phyloP scores from a whole-genome alignment of 2,113 vertebrate genomes.

The Phainopepla nitens region DNA sequence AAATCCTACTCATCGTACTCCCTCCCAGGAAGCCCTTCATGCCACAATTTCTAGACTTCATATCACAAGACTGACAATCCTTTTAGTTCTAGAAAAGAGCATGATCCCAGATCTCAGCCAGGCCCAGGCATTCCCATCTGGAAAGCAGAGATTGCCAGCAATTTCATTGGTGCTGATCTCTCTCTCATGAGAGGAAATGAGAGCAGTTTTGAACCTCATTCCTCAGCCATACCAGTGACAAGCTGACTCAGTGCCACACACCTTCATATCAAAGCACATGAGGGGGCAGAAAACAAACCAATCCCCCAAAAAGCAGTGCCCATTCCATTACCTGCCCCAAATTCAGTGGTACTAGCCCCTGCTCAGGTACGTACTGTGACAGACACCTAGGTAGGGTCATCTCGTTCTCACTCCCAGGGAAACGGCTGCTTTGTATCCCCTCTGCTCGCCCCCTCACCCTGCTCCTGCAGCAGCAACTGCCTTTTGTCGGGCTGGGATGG shows the following conservation, averaged over 20 bases:
- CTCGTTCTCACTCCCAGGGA: not conserved
- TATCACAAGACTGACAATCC: not conserved
- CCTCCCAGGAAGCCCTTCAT: not conserved
- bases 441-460: not conserved
- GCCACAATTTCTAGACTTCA: not conserved
- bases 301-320: not conserved
- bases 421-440: not conserved
- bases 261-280: not conserved
- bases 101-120: not conserved
- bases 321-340: not conserved
- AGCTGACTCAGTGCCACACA: not conserved
- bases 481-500: not conserved
- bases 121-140: not conserved
- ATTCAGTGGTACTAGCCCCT: not conserved
- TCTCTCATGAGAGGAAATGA: not conserved
- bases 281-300: not conserved
- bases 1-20: not conserved
- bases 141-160: not conserved
- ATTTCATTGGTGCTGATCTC: not conserved
- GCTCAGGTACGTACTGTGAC: fast-evolving
- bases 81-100: not conserved
- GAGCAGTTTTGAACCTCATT: not conserved
- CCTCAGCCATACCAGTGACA: not conserved
- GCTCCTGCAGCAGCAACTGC: not conserved
- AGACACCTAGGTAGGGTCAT: not conserved